These are phyloP conservation scores for Sminthurides bifidus DNA, from an alignment of 1,140 invertebrate species.

Conservation along the genomic window DNA sequence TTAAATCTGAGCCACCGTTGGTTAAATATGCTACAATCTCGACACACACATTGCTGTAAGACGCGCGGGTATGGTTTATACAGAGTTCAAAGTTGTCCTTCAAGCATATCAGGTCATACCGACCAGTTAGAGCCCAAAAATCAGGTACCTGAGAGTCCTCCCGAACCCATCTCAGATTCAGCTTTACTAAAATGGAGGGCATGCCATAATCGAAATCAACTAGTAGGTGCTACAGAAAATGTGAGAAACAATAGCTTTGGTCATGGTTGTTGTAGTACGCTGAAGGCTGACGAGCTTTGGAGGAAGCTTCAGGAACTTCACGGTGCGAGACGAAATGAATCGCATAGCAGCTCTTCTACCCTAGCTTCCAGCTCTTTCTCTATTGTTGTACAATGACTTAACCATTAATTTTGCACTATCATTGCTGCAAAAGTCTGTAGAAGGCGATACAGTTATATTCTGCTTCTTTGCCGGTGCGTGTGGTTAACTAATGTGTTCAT, in stretches of 20 bases:
- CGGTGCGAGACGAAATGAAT: slow-evolving; percentile 15
- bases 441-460: too few species aligned
- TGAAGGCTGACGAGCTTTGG: slow-evolving; percentile 24
- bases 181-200: slow-evolving; percentile 22
- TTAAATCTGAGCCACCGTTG: slow-evolving; percentile 20
- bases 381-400: slow-evolving; percentile 25
- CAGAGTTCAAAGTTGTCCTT: slow-evolving; percentile 27
- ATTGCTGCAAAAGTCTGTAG: too few species aligned
- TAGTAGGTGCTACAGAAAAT: slow-evolving; percentile 15
- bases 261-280: slow-evolving; percentile 17
- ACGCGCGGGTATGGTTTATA: slow-evolving; percentile 22
- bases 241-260: slow-evolving; percentile 8
- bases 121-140: slow-evolving; percentile 24
- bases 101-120: slow-evolving; percentile 21
- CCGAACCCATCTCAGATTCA: slow-evolving; percentile 27
- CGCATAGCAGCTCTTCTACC: slow-evolving; percentile 26
- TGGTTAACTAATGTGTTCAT: too few species aligned
- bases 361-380: slow-evolving; percentile 28
- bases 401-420: too few species aligned
- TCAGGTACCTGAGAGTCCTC: slow-evolving; percentile 25
- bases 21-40: slow-evolving; percentile 21
- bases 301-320: slow-evolving; percentile 18
- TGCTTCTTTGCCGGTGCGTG: too few species aligned
- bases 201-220: slow-evolving; percentile 16
- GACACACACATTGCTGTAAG: slow-evolving; percentile 24